Conservation (phyloP, 2,888 invertebrate genomes). For the Chaetogeoica ovagalla region DNA sequence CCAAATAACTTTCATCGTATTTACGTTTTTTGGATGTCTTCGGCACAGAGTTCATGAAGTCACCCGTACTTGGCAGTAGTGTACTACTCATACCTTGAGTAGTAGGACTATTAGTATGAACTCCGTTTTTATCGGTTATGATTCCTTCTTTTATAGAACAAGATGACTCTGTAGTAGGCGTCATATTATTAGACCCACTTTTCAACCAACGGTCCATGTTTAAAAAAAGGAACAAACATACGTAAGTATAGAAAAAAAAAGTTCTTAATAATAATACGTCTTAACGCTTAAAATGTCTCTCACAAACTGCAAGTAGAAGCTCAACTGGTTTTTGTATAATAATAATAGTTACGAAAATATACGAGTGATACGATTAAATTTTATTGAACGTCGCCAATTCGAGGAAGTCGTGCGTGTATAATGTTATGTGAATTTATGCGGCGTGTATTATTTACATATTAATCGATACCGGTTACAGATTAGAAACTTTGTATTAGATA, state of each 20-base stretch:
- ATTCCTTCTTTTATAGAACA: conserved; percentile 9
- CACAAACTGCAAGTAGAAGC: conserved; percentile 28
- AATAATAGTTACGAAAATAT: conserved; percentile 36
- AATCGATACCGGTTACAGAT: conserved; percentile 11
- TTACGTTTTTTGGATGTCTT: conserved; percentile 20
- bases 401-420: conserved; percentile 24
- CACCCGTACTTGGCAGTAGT: conserved; percentile 23
- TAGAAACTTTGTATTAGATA: conserved; percentile 20
- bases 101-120: conserved; percentile 29
- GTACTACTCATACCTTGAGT: conserved; percentile 28
- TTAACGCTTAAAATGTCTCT: conserved; percentile 21
- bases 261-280: conserved; percentile 20
- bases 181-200: conserved; percentile 28
- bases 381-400: conserved; percentile 28
- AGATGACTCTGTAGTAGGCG: conserved; percentile 23
- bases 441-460: conserved; percentile 27
- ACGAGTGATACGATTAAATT: conserved; percentile 37
- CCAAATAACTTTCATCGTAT: conserved; percentile 26
- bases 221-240: conserved; percentile 21
- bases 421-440: conserved; percentile 37
- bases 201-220: conserved; percentile 39
- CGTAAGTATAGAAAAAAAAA: conserved; percentile 30
- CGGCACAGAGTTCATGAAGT: conserved; percentile 4
- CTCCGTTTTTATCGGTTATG: conserved; percentile 23
- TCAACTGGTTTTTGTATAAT: conserved; percentile 20